phyloP scores from a whole-genome alignment of 2,113 vertebrate genomes.

The Anolis carolinensis region DNA sequence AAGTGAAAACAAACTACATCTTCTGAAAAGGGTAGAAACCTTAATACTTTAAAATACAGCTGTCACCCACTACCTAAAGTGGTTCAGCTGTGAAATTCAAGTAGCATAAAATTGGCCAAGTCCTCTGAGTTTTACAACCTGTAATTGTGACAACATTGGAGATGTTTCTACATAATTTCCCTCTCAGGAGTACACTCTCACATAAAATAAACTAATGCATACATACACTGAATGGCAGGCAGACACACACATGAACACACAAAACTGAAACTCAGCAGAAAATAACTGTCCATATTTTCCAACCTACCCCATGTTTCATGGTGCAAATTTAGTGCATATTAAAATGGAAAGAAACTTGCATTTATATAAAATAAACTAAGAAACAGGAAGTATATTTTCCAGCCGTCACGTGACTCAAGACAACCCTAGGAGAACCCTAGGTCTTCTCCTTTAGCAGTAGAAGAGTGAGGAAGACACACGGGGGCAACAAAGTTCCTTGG shows the following conservation, averaged over 20 bases:
- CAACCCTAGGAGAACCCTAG: no score
- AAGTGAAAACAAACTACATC: constrained; percentile 48
- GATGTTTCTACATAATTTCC: constrained; percentile 67
- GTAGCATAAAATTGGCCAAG: constrained; percentile 56
- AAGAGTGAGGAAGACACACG: neutral
- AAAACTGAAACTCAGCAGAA: no score
- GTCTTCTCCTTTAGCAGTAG: neutral
- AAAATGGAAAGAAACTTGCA: neutral
- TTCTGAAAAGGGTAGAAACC: constrained; percentile 33
- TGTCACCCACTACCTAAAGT: constrained; percentile 60
- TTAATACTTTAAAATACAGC: constrained; percentile 59
- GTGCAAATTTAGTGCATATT: neutral
- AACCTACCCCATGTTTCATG: no score
- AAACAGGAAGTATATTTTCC: neutral
- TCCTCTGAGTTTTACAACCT: constrained; percentile 54
- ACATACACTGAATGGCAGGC: neutral
- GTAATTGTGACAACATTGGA: constrained; percentile 59
- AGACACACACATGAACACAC: neutral
- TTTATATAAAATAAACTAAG: neutral
- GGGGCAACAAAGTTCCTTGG: neutral
- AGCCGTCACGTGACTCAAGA: no score
- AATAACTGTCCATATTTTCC: no score
- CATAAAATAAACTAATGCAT: neutral
- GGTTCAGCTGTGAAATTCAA: constrained; percentile 52
- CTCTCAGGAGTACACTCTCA: constrained; percentile 35